These are phyloP conservation scores for Alaudala cheleensis DNA, from an alignment of 2,113 vertebrate genomes.

Conservation along the genomic window DNA sequence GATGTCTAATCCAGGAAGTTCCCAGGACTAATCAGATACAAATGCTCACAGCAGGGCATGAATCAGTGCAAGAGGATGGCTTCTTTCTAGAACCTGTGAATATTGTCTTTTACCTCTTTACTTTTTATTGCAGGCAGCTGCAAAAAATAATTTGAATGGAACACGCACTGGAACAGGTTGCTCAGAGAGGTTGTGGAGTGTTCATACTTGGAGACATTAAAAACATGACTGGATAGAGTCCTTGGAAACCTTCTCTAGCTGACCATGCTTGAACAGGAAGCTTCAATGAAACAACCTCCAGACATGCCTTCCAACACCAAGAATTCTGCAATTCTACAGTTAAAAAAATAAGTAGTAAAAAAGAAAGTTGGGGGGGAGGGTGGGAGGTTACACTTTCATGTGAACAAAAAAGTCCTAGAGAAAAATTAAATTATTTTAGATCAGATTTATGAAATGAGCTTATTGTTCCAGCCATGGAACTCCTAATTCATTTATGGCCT, in stretches of 20 bases:
- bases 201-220: background rate
- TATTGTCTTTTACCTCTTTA: background rate
- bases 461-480: background rate
- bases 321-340: background rate
- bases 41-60: background rate
- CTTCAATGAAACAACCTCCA: background rate
- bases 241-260: background rate
- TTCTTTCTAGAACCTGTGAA: background rate
- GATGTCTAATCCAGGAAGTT: background rate
- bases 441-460: background rate
- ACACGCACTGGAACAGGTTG: background rate
- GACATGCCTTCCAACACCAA: background rate
- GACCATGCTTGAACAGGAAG: background rate
- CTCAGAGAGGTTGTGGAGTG: background rate
- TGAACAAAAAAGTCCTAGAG: background rate
- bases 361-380: rapidly evolving
- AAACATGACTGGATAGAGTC: background rate
- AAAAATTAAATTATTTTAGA: background rate
- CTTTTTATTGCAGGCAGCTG: background rate
- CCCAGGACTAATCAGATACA: background rate
- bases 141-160: background rate
- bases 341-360: background rate
- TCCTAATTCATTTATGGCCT: background rate
- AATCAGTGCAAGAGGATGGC: background rate
- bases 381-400: background rate